Evolutionary conservation across 1,140 invertebrate species (phyloP).

Genomic region (Venustaconcha ellipsiformis): DNA sequence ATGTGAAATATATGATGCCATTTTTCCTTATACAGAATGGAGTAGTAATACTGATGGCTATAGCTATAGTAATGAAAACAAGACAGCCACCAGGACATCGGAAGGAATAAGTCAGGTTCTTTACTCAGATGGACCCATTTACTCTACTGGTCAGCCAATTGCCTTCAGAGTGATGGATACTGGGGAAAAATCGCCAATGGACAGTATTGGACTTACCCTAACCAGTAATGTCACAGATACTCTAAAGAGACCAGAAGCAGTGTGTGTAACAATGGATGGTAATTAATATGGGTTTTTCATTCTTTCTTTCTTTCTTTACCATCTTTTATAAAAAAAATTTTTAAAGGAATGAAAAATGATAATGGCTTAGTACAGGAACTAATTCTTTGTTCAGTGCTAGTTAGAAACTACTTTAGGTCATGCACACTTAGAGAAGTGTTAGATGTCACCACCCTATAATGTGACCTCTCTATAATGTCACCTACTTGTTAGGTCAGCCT

Average conservation of each 20-base stretch:
- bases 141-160: slow-evolving; percentile 48
- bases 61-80: slow-evolving; percentile 56
- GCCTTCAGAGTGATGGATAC: slow-evolving; percentile 55
- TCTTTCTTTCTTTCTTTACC: too few relatives aligned
- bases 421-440: too few relatives aligned
- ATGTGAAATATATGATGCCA: not conserved
- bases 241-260: slow-evolving; percentile 49
- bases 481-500: too few relatives aligned
- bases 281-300: not conserved
- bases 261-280: slow-evolving; percentile 49
- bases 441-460: too few relatives aligned
- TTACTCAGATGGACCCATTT: slow-evolving; percentile 49
- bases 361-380: too few relatives aligned
- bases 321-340: too few relatives aligned
- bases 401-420: too few relatives aligned
- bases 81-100: slow-evolving; percentile 47
- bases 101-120: slow-evolving; percentile 46
- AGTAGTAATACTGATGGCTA: slow-evolving; percentile 45
- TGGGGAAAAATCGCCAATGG: slow-evolving; percentile 53
- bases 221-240: slow-evolving; percentile 41
- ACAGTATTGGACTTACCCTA: slow-evolving; percentile 53
- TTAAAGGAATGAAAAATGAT: too few relatives aligned
- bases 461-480: too few relatives aligned
- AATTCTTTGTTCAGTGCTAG: too few relatives aligned
- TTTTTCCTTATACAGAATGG: slow-evolving; percentile 56